Evolutionary conservation across 2,888 invertebrate genomes (phyloP), one percentile per base, ranked within the genome.

Genomic region (Boloria selene): DNA sequence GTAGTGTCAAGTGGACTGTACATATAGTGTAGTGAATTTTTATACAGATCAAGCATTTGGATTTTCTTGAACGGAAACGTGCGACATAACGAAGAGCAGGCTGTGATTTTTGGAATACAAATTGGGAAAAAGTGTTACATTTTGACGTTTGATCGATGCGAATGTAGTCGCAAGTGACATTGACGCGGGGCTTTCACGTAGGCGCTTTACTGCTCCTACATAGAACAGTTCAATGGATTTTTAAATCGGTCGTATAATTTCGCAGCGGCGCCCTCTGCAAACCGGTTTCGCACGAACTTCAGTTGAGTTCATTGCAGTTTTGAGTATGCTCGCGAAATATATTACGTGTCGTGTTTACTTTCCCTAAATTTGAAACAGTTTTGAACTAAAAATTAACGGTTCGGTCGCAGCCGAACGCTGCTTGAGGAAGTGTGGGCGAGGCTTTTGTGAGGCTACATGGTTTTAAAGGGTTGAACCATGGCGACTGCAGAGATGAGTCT

Each of bases 401-500:
- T 61, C n/a, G 42, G 62, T 59, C 52, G 64, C 71, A 69, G 70
- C 77, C 72, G 72, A 77, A 74, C 77, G 61, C 68, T 67, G 73
- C 70, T 71, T 71, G 73, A 70, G 75, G 74, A 77, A 73, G 74
- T 72, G 77, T 50, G 18, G 58, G 56, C 13, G 61, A 55, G 52
- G 44, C 18, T 47, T 51, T 71, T 73, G 75, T 71, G 63, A 61
- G 70, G 73, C 85, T 87, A 82, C 87, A 90, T 90, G 90, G 82
- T 88, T 80, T 80, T 87, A 81, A 79, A 81, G 80, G 84, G 81
- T 77, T 90, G 79, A 90, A 81, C 89, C 88, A 91, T 92, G 91
- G 90, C 91, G 72, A 88, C 88, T 79, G 87, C 84, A 79, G 93
- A 93, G 80, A 94, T 94, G 94, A 93, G 92, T 79, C 86, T 93